phyloP scores from a whole-genome alignment of 2,888 invertebrate genomes.

The Eudemis profundana region DNA sequence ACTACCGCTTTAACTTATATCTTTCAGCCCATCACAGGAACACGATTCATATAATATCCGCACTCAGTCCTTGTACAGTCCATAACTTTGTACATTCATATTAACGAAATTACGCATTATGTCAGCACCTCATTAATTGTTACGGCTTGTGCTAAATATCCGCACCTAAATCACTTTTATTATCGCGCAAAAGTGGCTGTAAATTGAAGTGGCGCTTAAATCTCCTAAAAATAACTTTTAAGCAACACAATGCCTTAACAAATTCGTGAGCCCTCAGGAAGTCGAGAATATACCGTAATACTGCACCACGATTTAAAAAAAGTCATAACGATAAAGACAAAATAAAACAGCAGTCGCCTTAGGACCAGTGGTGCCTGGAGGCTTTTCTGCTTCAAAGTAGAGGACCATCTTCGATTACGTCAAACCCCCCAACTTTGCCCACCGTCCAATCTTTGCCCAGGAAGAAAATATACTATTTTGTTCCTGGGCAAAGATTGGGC shows the following conservation, averaged over 20 bases:
- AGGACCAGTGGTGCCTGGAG: too few relatives aligned
- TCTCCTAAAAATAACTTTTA: slow-evolving; percentile 10
- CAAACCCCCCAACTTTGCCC: too few relatives aligned
- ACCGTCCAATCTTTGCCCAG: too few relatives aligned
- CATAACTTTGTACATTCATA: slow-evolving; percentile 47
- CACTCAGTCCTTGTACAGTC: slow-evolving; percentile 52
- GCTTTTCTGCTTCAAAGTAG: too few relatives aligned
- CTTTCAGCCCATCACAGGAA: slow-evolving; percentile 11
- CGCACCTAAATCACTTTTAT: slow-evolving; percentile 38
- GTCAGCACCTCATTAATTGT: slow-evolving; percentile 50
- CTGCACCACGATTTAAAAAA: too few relatives aligned
- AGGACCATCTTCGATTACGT: too few relatives aligned
- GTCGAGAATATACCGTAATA: background rate
- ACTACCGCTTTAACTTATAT: background rate
- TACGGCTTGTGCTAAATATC: slow-evolving; percentile 20
- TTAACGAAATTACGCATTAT: slow-evolving; percentile 51
- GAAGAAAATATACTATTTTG: too few relatives aligned
- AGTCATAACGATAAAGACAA: too few relatives aligned
- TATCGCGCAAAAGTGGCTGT: slow-evolving; percentile 34
- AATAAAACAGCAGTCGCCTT: too few relatives aligned
- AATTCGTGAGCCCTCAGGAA: background rate
- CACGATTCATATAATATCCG: slow-evolving; percentile 8
- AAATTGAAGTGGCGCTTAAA: slow-evolving; percentile 15
- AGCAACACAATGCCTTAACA: background rate
- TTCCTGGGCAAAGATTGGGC: too few relatives aligned